Evolutionary conservation across 2,797 vertebrate genomes (phyloP), one percentile per base, ranked within the genome.

Genomic region (Petrocephalus schoutedeni): DNA sequence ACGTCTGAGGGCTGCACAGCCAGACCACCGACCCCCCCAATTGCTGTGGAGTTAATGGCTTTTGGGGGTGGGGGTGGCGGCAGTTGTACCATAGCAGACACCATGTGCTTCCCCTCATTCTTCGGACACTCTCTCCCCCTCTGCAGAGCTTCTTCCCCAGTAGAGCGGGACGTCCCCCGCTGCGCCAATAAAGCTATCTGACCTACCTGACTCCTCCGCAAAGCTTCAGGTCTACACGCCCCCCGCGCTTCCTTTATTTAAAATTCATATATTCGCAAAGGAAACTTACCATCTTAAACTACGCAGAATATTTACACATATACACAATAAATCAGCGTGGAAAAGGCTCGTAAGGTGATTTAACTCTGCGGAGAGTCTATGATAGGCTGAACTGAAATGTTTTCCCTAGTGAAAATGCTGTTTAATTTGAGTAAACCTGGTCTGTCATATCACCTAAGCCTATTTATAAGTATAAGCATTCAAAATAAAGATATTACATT

Each of bases 21-120:
- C 36, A 41, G 36, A 41, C 36, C 36, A 41, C 3, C 3, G 36
- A 41, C 3, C 49, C 77, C 77, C 58, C 57, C 87, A 87, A 84
- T 88, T 4, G 90, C 89, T 91, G 85, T 90, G 89, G 91, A 86
- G 90, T 83, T 87, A 91, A 92, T 93, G 90, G 89, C 91, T 94
- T 87, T 87, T 90, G 93, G 90, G 80, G 64, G 85, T 54, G 91
- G 92, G 92, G 91, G 90, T 93, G 94, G 92, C 4, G 93, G 93
- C 95, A 95, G 96, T 96, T 95, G 93, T 94, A 94, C 91, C 92
- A 93, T 93, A 93, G 94, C 94, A 95, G 94, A 93, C 94, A 94
- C 94, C 95, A 96, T 96, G 94, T 96, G 95, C 94, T 96, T 96
- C 95, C 94, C 95, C 95, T 96, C 95, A 96, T 92, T 59, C 92